Evolutionary conservation across 1,140 invertebrate genomes (phyloP).

Genomic region (Macrosteles quadrilineatus): DNA sequence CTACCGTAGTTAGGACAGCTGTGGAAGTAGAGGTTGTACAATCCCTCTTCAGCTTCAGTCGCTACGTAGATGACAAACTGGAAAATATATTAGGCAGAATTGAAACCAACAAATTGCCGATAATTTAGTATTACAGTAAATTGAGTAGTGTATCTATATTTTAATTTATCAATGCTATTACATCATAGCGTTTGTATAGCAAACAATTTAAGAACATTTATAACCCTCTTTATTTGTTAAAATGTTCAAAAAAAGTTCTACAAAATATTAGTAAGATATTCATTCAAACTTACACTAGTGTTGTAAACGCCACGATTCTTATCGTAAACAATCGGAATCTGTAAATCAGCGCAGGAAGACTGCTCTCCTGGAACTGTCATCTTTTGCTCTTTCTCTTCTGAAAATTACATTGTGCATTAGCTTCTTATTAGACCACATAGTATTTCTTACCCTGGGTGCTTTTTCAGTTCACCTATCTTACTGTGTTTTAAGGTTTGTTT

Average conservation of each 20-base stretch:
- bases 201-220: no score
- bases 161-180: no score
- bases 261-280: no score
- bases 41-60: slow-evolving; percentile 78
- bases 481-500: no score
- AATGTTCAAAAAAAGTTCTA: no score
- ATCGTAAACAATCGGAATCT: slow-evolving; percentile 13
- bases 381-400: slow-evolving; percentile 15
- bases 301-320: slow-evolving; percentile 49
- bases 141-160: slow-evolving; percentile 11
- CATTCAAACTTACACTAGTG: slow-evolving; percentile 57
- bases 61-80: slow-evolving; percentile 84
- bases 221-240: no score
- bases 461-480: no score
- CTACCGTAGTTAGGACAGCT: slow-evolving; percentile 80
- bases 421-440: no score
- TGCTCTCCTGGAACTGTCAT: neutral
- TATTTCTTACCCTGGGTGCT: no score
- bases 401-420: no score
- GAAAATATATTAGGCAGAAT: slow-evolving; percentile 47
- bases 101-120: no score
- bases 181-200: no score
- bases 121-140: slow-evolving; percentile 18
- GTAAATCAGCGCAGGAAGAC: slow-evolving; percentile 5
- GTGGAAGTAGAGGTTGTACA: slow-evolving; percentile 96